These are phyloP conservation scores for Limnephilus rhombicus DNA, from an alignment of 2,888 invertebrate genomes.

Conservation along the genomic window DNA sequence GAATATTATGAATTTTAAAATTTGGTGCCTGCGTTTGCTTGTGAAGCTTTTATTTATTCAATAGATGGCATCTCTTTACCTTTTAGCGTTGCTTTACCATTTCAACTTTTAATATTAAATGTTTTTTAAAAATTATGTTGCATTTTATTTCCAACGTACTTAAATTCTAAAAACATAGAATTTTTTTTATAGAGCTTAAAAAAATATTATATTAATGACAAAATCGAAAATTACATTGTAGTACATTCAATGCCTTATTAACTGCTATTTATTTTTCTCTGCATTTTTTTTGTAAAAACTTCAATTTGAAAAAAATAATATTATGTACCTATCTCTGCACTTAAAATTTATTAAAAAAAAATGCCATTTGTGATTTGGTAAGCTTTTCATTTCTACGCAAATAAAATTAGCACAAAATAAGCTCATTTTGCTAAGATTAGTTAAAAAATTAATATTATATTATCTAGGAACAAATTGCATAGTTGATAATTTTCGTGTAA, in stretches of 20 bases:
- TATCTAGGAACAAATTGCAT: slow-evolving; percentile 1
- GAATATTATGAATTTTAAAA: slow-evolving; percentile 39
- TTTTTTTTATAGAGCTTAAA: background rate
- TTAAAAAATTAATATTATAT: background rate
- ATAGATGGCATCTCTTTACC: slow-evolving; percentile 7
- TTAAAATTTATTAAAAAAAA: background rate
- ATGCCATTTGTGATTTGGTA: background rate
- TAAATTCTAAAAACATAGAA: background rate
- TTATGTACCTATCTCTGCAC: background rate
- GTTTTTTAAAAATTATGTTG: background rate
- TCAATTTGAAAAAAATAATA: background rate
- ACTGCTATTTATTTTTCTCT: background rate
- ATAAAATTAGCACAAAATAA: background rate
- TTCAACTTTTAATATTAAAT: slow-evolving; percentile 9
- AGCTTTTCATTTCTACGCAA: background rate
- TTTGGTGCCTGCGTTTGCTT: slow-evolving; percentile 28
- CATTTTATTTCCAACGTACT: background rate
- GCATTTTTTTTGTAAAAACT: background rate
- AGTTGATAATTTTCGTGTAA: background rate
- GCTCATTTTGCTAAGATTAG: background rate
- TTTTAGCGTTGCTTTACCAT: background rate
- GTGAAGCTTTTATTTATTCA: slow-evolving; percentile 19
- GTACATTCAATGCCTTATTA: background rate
- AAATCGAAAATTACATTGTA: background rate
- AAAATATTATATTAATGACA: background rate